phyloP scores from a whole-genome alignment of 2,888 invertebrate genomes.

The Lysandra coridon region DNA sequence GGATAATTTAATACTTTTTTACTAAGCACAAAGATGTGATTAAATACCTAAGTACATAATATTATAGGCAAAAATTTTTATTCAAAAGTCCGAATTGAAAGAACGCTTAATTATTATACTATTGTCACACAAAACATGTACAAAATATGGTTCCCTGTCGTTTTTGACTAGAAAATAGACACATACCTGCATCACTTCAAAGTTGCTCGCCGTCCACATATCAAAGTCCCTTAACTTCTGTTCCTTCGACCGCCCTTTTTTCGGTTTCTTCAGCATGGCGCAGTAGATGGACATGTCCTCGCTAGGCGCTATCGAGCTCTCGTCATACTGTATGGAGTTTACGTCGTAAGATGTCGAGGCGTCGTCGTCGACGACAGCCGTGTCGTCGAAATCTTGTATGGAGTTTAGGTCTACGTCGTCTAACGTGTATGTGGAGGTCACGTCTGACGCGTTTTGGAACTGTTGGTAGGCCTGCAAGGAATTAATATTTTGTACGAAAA shows the following conservation, averaged over 20 bases:
- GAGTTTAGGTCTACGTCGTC: constrained; percentile 44
- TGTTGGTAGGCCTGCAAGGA: constrained; percentile 48
- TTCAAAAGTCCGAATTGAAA: no score
- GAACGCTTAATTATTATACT: no score
- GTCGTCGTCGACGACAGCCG: constrained; percentile 45
- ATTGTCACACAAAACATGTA: no score
- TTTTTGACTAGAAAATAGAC: background rate
- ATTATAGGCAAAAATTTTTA: no score
- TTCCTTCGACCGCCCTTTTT: constrained; percentile 54
- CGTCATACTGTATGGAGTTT: constrained; percentile 51
- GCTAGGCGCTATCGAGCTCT: constrained; percentile 58
- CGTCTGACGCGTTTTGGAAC: constrained; percentile 48
- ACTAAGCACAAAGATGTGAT: no score
- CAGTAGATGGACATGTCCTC: constrained; percentile 64
- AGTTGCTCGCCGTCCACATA: constrained; percentile 70
- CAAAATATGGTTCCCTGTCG: no score
- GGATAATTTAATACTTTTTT: no score
- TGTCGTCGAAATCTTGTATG: constrained; percentile 42
- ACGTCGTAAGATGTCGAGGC: constrained; percentile 66
- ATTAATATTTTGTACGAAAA: background rate
- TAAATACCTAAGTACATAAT: no score
- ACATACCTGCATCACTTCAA: constrained; percentile 66
- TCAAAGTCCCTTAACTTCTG: constrained; percentile 60
- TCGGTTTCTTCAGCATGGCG: constrained; percentile 60
- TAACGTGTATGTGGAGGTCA: constrained; percentile 55